Base-by-base conservation (phyloP, 2,797 vertebrate species). In the Urosaurus nigricauda region DNA sequence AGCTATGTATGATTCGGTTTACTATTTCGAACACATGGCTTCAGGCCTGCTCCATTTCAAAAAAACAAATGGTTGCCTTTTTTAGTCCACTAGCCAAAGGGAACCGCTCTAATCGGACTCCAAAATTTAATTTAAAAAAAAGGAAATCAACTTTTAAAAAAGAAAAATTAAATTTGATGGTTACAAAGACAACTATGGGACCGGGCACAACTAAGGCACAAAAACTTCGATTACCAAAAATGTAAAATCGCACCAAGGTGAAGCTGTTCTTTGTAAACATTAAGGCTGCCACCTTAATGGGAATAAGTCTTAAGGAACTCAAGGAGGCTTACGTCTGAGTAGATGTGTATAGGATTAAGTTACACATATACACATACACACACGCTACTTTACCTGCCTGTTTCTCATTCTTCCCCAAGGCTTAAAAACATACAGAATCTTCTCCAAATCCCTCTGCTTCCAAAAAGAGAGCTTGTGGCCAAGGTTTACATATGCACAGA, bases 1-100 rank as follows among this genome's bases (percentile, higher is more conserved):
- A 78, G 74, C 93, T 91, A 84, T 90, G 86, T 29, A 75, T 77
- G 47, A 88, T 75, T 65, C 29, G 19, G 53, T 77, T 78, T 83
- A 77, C 63, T 65, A 83, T 37, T 14, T 29, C 21, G 4, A 51
- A 73, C 74, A 21, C 35, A 29, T 4, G 7, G 26, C 65, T 43
- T 71, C 56, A 58, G 12, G 21, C 35, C 21, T 26, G 12, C 37
- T 63, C 37, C 32, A 7, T 60, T 32, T 47, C n/a, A n/a, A n/a
- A n/a, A n/a, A 51, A 60, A 56, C 9, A 85, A 82, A 53, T 6
- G 79, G 35, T 63, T 71, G 37, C 29, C 29, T 43, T 29, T 51
- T 53, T n/a, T 16, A 19, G 37, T 9, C 17, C 40, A 60, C 16
- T 32, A 63, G 53, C 32, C 6, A 83, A 87, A 75, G 7, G 19